Evolutionary conservation across 2,113 vertebrate species (phyloP), one percentile per base, ranked within the genome.

Genomic region (Propithecus coquereli): DNA sequence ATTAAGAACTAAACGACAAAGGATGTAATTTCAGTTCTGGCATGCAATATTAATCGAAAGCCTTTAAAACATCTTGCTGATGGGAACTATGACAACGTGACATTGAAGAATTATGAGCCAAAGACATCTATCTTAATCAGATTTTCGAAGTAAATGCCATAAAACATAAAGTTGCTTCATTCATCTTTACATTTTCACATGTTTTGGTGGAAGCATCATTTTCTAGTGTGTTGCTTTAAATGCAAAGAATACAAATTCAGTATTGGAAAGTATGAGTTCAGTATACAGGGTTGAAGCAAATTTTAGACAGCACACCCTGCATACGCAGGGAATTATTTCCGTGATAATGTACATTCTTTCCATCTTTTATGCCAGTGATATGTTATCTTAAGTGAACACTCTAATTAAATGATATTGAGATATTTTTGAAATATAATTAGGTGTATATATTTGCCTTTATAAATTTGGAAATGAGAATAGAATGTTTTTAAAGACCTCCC

Each of bases 41-140:
- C 99, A 98, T 99, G 98, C 98, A 99, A 98, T 99, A 99, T 99
- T 99, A 99, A 99, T 99, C 98, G 99, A 99, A 99, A 98, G 98
- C 98, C 98, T 99, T 98, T 99, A 99, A 99, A 99, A 98, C 98
- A 98, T 98, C 98, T 98, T 98, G 98, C 98, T 99, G 99, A 99
- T 99, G 98, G 98, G 98, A 98, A 97, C 98, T 98, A 96, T 98
- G 99, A 99, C 99, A 99, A 99, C 98, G 98, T 99, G 99, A 99
- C 99, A 99, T 99, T 99, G 99, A 99, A 98, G 98, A 99, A 99
- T 99, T 98, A 98, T 95, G 86, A 98, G 98, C 98, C 97, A 88
- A 98, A 98, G 97, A 98, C 98, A 99, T 99, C 98, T 97, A 97
- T 99, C 99, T 99, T 99, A 99, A 99, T 99, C 99, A 98, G 97